A percentile compares a stretch with the other conserved stretches of the same genome.
phyloP scores from a whole-genome alignment of 1,140 invertebrate species.

The Oryctes rhinoceros region DNA sequence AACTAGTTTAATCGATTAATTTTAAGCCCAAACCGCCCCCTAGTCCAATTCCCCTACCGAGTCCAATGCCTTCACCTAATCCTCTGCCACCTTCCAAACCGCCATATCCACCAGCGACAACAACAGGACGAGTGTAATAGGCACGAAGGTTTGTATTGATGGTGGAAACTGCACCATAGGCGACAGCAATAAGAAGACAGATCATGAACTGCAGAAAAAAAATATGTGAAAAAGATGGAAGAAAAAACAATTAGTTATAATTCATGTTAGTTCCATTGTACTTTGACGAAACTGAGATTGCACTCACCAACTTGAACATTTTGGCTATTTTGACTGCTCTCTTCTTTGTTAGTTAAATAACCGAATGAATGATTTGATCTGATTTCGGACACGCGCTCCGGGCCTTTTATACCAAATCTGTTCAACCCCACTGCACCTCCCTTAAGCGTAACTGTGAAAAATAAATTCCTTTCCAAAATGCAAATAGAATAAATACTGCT shows the following conservation, averaged over 20 bases:
- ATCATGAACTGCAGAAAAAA: constrained; percentile 15
- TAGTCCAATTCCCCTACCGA: neutral
- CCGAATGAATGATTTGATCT: neutral
- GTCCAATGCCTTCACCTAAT: neutral
- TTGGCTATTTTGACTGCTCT: constrained; percentile 39
- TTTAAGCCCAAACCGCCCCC: no score
- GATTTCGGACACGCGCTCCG: neutral
- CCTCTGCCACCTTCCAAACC: neutral
- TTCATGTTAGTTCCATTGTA: no score
- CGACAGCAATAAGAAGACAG: constrained; percentile 18
- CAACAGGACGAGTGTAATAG: constrained; percentile 2
- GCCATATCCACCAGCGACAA: constrained; percentile 8
- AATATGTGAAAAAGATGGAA: neutral
- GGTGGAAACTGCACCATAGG: constrained; percentile 12
- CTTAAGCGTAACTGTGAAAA: neutral
- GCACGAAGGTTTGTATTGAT: constrained; percentile 35
- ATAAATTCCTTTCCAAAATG: constrained; percentile 17
- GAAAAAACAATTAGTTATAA: no score
- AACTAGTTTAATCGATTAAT: neutral
- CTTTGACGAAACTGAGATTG: no score
- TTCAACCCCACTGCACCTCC: constrained; percentile 29
- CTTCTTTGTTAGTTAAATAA: constrained; percentile 27
- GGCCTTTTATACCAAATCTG: constrained; percentile 3
- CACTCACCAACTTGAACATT: constrained; percentile 46
- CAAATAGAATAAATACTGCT: neutral